Evolutionary conservation across 92 coral and sea anemone genomes (phyloP), one percentile per base, ranked within the genome.

Genomic region (Palythoa heliodiscus): DNA sequence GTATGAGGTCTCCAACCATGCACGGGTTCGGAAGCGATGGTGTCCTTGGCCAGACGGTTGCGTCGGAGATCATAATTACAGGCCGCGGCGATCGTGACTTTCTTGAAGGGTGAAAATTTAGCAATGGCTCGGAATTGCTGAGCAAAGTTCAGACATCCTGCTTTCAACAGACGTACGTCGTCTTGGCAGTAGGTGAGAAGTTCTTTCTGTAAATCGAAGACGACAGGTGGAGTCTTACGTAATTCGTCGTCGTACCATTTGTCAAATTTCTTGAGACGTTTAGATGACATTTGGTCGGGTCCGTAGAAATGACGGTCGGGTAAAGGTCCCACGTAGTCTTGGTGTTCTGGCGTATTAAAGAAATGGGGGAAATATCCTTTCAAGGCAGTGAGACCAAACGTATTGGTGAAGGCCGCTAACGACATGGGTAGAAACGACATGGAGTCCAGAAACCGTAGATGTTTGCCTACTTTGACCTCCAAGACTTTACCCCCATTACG

Each of bases 401-500:
- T 81, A 22, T 81, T 23, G 29, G 85, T 76, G 61, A 81, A 81
- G 77, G 76, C 76, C 54, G 76, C 25, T 52, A 81, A 16, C 0
- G 85, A 48, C 76, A 78, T 78, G 13, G 13, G 63, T 0, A 57
- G 11, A 2, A 57, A 57, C n/a, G 63, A 57, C 63, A 57, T 10
- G 15, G 63, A 57, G 16, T 57, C 63, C 5, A 77, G 53, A 73
- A 16, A 77, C 2, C 85, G 85, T 0, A 63, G 11, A 13, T 29
- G 35, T 29, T 61, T 15, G 50, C 77, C 85, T 54, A 81, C 76
- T 55, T 24, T 60, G 77, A 81, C 61, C 17, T 81, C 53, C 16
- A 81, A 25, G 85, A 81, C 38, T 76, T 81, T 81, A 76, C 52
- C 71, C 20, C 85, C 85, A 25, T 81, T 81, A 17, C 76, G 70